Base-by-base conservation (phyloP, 2,113 vertebrate species). In the Aptenodytes patagonicus region DNA sequence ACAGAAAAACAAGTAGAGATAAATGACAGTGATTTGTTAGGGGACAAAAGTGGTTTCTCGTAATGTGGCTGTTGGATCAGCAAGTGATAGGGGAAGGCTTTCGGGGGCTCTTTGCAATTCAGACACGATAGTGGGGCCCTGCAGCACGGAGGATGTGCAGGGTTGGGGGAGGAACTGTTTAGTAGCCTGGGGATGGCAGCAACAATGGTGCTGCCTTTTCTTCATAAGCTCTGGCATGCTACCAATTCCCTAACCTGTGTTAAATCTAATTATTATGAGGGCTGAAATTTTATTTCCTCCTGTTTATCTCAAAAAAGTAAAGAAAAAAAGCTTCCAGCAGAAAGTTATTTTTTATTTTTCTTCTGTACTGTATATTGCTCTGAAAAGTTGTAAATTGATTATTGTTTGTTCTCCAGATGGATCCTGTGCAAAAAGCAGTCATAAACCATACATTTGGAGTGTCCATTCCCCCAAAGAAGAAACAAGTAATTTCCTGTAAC, bases 391-490 rank as follows among this genome's bases (percentile, higher is more conserved):
- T 89, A 89, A 89, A 96, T 96, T 13, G 64, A 57, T 94, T 96
- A 34, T 97, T 96, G 34, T 97, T 98, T 98, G 28, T 94, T 95
- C 83, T 98, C 77, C 98, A 99, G 99, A 99, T 99, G 99, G 99
- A 99, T 98, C 99, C 99, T 38, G 99, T 99, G 96, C 99, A 99
- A 98, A 99, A 99, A 97, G 99, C 99, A 38, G 99, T 99, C 64
- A 99, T 99, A 98, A 99, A 99, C 97, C 99, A 99, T 98, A 99
- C 99, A 5, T 99, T 99, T 97, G 99, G 99, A 68, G 99, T 99
- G 60, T 99, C 99, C 80, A 98, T 99, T 98, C 98, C 99, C 83
- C 98, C 98, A 77, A 99, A 99, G 98, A 99, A 99, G 98, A 99
- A 99, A 83, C 99, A 99, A 98, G 98, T 99, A 1, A 99, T 99